phyloP scores from a whole-genome alignment of 1,140 invertebrate species.

The Meteorus sp. region DNA sequence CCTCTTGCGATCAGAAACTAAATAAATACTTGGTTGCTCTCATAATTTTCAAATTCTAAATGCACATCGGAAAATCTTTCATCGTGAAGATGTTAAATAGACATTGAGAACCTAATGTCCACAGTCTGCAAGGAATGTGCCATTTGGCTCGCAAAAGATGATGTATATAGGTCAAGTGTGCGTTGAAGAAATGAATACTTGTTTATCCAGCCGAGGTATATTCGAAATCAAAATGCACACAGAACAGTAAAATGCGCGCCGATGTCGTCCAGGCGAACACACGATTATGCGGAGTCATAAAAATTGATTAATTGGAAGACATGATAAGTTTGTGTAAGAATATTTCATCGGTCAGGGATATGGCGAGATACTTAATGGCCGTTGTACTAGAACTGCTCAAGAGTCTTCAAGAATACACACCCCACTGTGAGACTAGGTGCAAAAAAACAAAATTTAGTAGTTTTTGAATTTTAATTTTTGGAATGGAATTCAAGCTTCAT shows the following conservation, averaged over 20 bases:
- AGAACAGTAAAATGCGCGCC: too few relatives aligned
- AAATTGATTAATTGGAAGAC: not conserved
- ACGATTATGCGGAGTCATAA: too few relatives aligned
- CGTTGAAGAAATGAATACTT: slow-evolving; percentile 18
- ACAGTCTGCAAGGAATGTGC: slow-evolving; percentile 5
- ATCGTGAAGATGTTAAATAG: not conserved
- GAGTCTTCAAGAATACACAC: slow-evolving; percentile 22
- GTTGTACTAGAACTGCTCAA: slow-evolving; percentile 30
- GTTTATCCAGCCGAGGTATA: slow-evolving; percentile 12
- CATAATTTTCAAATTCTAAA: slow-evolving; percentile 5
- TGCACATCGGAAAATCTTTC: slow-evolving; percentile 3
- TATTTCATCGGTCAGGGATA: slow-evolving; percentile 1
- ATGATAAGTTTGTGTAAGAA: not conserved
- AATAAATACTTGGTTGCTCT: too few relatives aligned
- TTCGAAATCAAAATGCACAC: too few relatives aligned
- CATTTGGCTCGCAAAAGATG: not conserved
- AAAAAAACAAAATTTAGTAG: not conserved
- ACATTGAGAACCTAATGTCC: slow-evolving; percentile 8
- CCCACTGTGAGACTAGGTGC: not conserved
- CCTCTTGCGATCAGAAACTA: too few relatives aligned
- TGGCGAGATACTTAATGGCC: slow-evolving; percentile 22
- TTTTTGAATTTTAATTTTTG: not conserved
- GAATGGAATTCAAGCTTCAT: too few relatives aligned
- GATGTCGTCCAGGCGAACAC: too few relatives aligned
- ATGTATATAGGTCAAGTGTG: slow-evolving; percentile 26